These are phyloP conservation scores for Drosophila eugracilis DNA, from an alignment of 1,140 invertebrate genomes.

Conservation along the genomic window DNA sequence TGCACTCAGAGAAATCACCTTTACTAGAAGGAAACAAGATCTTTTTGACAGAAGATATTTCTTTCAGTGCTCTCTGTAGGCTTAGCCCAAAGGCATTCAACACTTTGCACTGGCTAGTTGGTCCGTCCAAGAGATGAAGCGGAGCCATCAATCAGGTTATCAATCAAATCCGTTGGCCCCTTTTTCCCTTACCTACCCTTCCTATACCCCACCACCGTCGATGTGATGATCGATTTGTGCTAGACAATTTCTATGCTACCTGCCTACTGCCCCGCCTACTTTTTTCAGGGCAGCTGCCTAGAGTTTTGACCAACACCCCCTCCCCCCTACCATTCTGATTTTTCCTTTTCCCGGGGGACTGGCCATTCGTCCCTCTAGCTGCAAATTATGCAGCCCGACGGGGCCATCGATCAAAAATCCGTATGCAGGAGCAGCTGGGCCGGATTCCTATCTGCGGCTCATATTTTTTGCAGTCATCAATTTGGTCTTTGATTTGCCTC, in stretches of 20 bases:
- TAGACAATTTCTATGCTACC: conserved; percentile 40
- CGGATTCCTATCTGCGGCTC: conserved; percentile 40
- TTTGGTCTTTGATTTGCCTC: conserved; percentile 60
- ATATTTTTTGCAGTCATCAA: conserved; percentile 67
- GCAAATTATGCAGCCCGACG: conserved; percentile 65
- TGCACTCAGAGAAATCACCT: conserved; percentile 21
- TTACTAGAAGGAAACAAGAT: background rate
- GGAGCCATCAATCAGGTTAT: conserved; percentile 70
- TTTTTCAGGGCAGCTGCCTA: conserved; percentile 7
- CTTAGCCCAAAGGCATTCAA: conserved; percentile 33
- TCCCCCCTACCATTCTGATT: too few relatives aligned
- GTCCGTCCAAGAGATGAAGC: conserved; percentile 24
- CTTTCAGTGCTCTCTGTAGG: conserved; percentile 4
- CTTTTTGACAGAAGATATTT: background rate
- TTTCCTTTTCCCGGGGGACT: conserved; percentile 20
- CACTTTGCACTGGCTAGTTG: conserved; percentile 49
- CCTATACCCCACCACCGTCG: too few relatives aligned
- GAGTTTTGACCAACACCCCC: background rate
- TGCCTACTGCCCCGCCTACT: conserved; percentile 13
- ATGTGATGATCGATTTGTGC: conserved; percentile 51
- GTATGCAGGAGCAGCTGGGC: conserved; percentile 32
- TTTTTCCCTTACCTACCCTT: conserved; percentile 6
- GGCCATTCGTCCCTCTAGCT: conserved; percentile 12
- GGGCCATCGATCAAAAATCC: conserved; percentile 66
- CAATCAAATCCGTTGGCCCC: conserved; percentile 51